A percentile compares a stretch with the other conserved stretches of the same genome.
phyloP scores from a whole-genome alignment of 2,888 invertebrate species.

The Megamerina dolium region DNA sequence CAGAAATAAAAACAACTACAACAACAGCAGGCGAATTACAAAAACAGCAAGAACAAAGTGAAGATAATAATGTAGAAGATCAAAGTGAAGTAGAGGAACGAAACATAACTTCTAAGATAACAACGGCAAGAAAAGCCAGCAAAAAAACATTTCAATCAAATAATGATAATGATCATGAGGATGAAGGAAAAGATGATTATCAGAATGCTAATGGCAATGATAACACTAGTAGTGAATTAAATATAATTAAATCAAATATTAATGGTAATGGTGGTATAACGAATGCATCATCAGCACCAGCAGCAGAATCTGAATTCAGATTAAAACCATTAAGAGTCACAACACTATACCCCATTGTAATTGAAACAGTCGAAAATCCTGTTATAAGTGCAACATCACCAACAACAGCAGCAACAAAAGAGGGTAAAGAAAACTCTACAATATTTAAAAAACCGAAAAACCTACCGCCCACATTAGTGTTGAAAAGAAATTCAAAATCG shows the following conservation, averaged over 20 bases:
- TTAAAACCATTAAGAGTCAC: slow-evolving; percentile 8
- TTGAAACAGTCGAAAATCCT: slow-evolving; percentile 19
- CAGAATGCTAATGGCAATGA: slow-evolving; percentile 5
- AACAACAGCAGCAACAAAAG: not conserved
- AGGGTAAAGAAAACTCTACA: not conserved
- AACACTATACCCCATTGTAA: slow-evolving; percentile 23
- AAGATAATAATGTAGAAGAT: too few relatives aligned
- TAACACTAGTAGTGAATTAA: too few relatives aligned
- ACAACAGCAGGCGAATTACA: too few relatives aligned
- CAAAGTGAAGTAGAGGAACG: too few relatives aligned
- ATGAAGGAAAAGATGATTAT: not conserved
- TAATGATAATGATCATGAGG: slow-evolving; percentile 10
- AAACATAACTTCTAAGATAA: too few relatives aligned
- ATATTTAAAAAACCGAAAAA: too few relatives aligned
- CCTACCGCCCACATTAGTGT: too few relatives aligned
- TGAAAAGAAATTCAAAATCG: too few relatives aligned
- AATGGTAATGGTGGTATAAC: too few relatives aligned
- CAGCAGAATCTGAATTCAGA: too few relatives aligned
- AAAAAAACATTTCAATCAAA: slow-evolving; percentile 4
- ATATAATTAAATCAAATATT: too few relatives aligned
- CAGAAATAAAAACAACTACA: slow-evolving; percentile 3
- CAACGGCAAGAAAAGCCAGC: slow-evolving; percentile 6
- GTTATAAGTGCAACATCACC: slow-evolving; percentile 1
- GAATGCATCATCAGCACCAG: too few relatives aligned
- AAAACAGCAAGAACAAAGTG: slow-evolving; percentile 9